A percentile compares a stretch with the other conserved stretches of the same genome.
phyloP scores from a whole-genome alignment of 2,888 invertebrate species.

The Ochropleura plecta region DNA sequence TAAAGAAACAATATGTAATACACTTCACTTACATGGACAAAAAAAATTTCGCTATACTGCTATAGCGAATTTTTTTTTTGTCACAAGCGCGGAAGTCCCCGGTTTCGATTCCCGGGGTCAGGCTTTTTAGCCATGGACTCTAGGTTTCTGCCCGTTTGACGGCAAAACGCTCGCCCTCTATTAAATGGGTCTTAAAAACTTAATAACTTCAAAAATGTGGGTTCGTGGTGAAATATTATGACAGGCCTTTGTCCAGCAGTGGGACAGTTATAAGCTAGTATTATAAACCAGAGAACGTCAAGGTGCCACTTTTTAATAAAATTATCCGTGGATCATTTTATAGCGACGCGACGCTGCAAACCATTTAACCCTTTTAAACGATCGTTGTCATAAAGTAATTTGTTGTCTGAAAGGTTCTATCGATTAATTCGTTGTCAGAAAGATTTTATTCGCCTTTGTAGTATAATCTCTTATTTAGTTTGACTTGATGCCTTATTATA shows the following conservation, averaged over 20 bases:
- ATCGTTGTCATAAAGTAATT: conserved; percentile 24
- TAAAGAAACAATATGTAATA: too few species aligned
- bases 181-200: neutral
- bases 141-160: neutral
- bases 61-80: too few species aligned
- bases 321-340: neutral
- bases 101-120: too few species aligned
- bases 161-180: neutral
- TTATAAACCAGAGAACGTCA: conserved; percentile 3
- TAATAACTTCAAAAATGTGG: neutral
- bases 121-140: too few species aligned
- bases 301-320: neutral
- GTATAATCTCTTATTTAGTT: neutral
- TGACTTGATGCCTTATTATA: neutral
- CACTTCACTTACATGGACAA: too few species aligned
- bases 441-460: conserved; percentile 2
- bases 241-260: too few species aligned
- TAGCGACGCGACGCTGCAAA: conserved; percentile 10
- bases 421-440: conserved; percentile 7
- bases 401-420: conserved; percentile 11
- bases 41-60: too few species aligned
- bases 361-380: conserved; percentile 9
- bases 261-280: too few species aligned
- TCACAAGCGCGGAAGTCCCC: too few species aligned
- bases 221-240: too few species aligned